A percentile compares a stretch with the other conserved stretches of the same genome.
Conservation (phyloP, 2,113 vertebrate genomes). For the Scomber scombrus region DNA sequence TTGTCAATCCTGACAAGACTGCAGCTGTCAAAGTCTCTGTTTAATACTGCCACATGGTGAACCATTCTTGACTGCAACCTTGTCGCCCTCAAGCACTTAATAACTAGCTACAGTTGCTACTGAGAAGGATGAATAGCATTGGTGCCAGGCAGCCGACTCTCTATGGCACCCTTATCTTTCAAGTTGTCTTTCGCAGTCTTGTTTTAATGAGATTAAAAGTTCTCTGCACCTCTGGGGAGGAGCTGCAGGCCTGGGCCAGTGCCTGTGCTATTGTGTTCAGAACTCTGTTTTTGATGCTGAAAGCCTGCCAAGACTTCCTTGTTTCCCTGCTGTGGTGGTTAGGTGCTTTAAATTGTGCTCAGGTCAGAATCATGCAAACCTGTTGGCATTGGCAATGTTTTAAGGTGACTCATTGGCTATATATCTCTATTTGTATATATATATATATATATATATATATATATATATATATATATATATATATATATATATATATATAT, state of each 20-base stretch:
- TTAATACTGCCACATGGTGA: constrained; percentile 64
- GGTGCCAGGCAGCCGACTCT: constrained; percentile 55
- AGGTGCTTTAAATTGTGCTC: constrained; percentile 45
- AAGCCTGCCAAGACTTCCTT: constrained; percentile 50
- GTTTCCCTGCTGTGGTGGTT: constrained; percentile 44
- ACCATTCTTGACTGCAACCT: constrained; percentile 44
- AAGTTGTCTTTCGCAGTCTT: constrained; percentile 68
- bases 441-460: too few relatives aligned
- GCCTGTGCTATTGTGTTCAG: constrained; percentile 39
- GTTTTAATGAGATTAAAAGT: constrained; percentile 83
- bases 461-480: too few relatives aligned
- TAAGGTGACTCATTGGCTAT: constrained; percentile 45
- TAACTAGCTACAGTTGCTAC: constrained; percentile 60
- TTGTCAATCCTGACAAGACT: constrained; percentile 63
- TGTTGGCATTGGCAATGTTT: constrained; percentile 36
- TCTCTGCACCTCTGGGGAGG: constrained; percentile 44
- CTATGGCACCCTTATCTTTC: constrained; percentile 74
- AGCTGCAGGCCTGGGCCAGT: constrained; percentile 30
- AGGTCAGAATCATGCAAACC: constrained; percentile 55
- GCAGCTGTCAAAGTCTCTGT: constrained; percentile 63
- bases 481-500: too few relatives aligned
- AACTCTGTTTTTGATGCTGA: constrained; percentile 21
- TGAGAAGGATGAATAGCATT: constrained; percentile 52
- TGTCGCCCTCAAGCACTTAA: constrained; percentile 43
- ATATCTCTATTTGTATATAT: too few relatives aligned